Evolutionary conservation across 2,113 vertebrate genomes (phyloP), one percentile per base, ranked within the genome.

Genomic region (Lophotis ruficrista): DNA sequence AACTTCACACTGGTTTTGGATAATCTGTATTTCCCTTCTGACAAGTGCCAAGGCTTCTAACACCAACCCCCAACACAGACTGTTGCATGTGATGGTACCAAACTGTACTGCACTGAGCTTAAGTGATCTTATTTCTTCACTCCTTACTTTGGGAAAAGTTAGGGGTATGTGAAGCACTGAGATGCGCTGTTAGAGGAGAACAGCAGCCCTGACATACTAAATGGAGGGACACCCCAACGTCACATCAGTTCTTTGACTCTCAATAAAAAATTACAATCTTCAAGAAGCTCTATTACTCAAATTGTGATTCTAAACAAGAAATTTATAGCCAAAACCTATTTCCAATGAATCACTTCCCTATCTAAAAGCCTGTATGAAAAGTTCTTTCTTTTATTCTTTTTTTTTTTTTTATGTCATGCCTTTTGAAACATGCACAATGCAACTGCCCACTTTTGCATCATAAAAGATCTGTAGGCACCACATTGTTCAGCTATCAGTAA

Each of bases 401-500:
- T 50, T 83, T 65, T 43, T 73, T 89, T 48, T 83, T 64, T 43
- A 53, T 77, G 77, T 64, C 87, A 89, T 23, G 91, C 80, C 86
- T 95, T 95, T 96, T 93, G 93, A 97, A 94, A 96, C 45, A 35
- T 2, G 31, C 45, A 92, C 84, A 96, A 86, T 97, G 82, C 70
- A 91, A 91, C 84, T 94, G 77, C 65, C 60, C 86, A 75, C 60
- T 95, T 75, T 97, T 91, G 92, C 97, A 93, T 90, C 66, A 96
- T 94, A 97, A 93, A 83, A 96, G 84, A 91, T 66, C 93, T 79
- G 93, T 84, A 87, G 95, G 94, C 94, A 77, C 82, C 94, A 93
- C 94, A 95, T 94, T 96, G 93, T 97, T 93, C 53, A 54, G 84
- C 92, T 87, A 96, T 79, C 94, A 87, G 85, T 90, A 97, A 96